Percentiles rank a stretch among this genome's conserved stretches.
phyloP scores from a whole-genome alignment of 2,797 vertebrate species.

The Silurus aristotelis region DNA sequence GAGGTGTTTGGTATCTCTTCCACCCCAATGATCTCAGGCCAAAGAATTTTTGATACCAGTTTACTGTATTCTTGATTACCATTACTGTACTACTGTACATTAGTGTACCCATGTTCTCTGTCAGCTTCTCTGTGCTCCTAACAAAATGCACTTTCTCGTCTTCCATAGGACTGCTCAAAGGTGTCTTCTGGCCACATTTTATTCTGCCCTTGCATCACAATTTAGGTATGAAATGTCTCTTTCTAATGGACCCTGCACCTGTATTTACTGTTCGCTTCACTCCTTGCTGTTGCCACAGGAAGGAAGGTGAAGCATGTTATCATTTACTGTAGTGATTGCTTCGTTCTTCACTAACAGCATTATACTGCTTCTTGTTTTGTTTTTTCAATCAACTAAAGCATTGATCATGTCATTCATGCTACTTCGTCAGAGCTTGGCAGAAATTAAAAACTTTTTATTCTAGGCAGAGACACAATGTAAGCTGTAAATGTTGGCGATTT shows the following conservation, averaged over 20 bases:
- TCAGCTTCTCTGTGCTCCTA: not conserved
- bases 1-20: not conserved
- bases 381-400: not conserved
- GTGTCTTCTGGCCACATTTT: not conserved
- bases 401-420: not conserved
- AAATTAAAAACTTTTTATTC: not conserved
- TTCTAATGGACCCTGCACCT: not conserved
- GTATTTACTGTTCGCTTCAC: not conserved
- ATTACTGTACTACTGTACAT: not conserved
- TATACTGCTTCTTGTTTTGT: not conserved
- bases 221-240: not conserved
- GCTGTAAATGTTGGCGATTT: not conserved
- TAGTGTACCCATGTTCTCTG: not conserved
- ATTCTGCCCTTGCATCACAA: not conserved
- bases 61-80: not conserved
- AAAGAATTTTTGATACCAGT: not conserved
- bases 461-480: not conserved
- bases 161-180: not conserved
- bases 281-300: not conserved
- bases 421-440: not conserved
- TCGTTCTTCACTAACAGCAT: not conserved
- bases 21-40: conserved; percentile 2
- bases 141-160: not conserved
- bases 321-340: not conserved
- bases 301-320: not conserved